phyloP scores from a whole-genome alignment of 2,797 vertebrate genomes.

The Microhierax caerulescens region DNA sequence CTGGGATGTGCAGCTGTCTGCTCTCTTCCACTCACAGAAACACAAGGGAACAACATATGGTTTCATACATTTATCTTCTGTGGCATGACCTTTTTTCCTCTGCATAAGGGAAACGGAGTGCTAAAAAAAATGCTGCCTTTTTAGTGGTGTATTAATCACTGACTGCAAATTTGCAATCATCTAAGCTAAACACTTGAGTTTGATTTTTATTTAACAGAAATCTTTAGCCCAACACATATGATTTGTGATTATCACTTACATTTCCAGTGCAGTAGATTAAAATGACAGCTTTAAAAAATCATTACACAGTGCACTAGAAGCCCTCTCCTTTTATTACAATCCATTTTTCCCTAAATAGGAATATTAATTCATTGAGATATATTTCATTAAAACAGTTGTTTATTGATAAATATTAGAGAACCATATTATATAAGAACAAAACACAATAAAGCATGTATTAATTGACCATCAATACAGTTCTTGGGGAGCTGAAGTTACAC shows the following conservation, averaged over 20 bases:
- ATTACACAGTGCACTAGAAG: neutral
- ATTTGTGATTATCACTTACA: slow-evolving; percentile 4
- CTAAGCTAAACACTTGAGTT: neutral
- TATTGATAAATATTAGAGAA: slow-evolving; percentile 18
- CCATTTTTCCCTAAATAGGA: neutral
- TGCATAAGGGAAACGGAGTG: neutral
- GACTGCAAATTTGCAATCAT: neutral
- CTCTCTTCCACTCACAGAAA: neutral
- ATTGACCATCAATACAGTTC: neutral
- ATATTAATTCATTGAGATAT: neutral
- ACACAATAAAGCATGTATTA: neutral
- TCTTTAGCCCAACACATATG: neutral
- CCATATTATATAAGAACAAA: neutral
- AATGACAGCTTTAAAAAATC: neutral
- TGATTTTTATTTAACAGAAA: slow-evolving; percentile 31
- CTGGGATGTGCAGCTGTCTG: slow-evolving; percentile 42
- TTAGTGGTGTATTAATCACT: neutral
- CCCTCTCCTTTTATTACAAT: neutral
- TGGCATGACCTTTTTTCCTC: slow-evolving; percentile 11
- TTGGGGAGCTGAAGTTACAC: neutral
- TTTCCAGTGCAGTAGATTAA: slow-evolving; percentile 4
- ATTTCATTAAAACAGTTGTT: neutral
- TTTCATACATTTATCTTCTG: slow-evolving; percentile 7
- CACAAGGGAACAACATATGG: slow-evolving; percentile 40
- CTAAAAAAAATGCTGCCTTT: slow-evolving; percentile 3